Conservation (phyloP, 2,888 invertebrate species). For the Eupithecia subfuscata region DNA sequence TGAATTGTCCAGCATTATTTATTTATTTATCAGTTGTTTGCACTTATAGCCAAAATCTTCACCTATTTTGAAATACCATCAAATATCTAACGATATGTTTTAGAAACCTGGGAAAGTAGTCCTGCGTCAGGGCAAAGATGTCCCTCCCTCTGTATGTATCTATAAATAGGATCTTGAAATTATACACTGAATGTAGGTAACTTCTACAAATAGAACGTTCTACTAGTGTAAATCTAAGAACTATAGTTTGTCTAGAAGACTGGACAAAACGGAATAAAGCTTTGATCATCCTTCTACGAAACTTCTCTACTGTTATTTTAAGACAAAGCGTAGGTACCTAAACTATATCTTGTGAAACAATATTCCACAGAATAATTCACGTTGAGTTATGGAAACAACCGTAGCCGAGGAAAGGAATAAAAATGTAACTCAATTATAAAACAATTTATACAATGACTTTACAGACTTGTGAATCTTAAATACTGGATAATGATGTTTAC, state of each 20-base stretch:
- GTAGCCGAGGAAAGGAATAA: conserved; percentile 18
- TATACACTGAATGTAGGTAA: too few species aligned
- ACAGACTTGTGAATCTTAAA: conserved; percentile 20
- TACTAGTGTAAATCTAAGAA: background rate
- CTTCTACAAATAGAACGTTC: background rate
- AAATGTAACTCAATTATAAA: conserved; percentile 29
- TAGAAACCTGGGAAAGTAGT: too few species aligned
- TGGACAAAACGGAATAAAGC: background rate
- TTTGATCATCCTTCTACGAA: background rate
- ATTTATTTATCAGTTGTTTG: too few species aligned
- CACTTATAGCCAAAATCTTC: too few species aligned
- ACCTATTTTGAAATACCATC: too few species aligned
- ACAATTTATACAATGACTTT: conserved; percentile 33
- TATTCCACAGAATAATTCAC: conserved; percentile 19
- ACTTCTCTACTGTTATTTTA: background rate
- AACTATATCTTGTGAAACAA: background rate
- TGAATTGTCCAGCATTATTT: too few species aligned
- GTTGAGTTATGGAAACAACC: conserved; percentile 25
- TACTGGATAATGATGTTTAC: conserved; percentile 30
- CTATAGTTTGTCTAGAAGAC: background rate
- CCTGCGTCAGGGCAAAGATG: too few species aligned
- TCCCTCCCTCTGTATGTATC: too few species aligned
- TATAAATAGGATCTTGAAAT: background rate
- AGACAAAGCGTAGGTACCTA: background rate
- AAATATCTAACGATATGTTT: too few species aligned